phyloP scores from a whole-genome alignment of 1,140 invertebrate genomes.

The Diuraphis noxia region DNA sequence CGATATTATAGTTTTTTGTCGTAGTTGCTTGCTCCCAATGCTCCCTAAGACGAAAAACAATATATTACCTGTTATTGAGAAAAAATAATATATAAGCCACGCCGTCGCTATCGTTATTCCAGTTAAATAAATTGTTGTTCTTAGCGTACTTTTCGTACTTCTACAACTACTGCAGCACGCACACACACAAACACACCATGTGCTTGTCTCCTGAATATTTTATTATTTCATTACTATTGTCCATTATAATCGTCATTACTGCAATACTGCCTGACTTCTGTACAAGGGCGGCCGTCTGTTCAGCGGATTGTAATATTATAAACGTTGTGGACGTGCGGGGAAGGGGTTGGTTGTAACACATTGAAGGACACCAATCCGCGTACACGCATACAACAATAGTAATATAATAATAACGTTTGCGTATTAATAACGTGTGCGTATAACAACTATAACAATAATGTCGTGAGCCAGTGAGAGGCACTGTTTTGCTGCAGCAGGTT shows the following conservation, averaged over 20 bases:
- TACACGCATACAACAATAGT: not conserved
- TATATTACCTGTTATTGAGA: not conserved
- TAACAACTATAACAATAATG: not conserved
- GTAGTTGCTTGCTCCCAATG: not conserved
- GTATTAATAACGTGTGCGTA: not conserved
- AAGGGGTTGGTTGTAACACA: not conserved
- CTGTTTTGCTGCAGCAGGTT: conserved; percentile 29
- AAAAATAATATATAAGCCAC: not conserved
- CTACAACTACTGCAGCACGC: not conserved
- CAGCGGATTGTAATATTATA: not conserved
- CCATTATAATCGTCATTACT: not conserved
- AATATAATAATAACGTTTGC: not conserved
- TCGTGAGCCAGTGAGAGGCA: not conserved
- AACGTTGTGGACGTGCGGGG: not conserved
- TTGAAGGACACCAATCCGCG: conserved; percentile 14
- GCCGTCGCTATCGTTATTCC: not conserved
- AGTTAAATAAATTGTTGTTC: not conserved
- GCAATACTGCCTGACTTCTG: not conserved
- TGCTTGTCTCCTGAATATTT: not conserved
- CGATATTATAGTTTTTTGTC: not conserved
- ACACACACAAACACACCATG: not conserved
- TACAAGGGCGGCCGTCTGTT: not conserved
- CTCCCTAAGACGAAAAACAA: not conserved
- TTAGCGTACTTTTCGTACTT: not conserved
- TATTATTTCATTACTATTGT: not conserved